phyloP scores from a whole-genome alignment of 2,113 vertebrate species.

The Plotosus lineatus region DNA sequence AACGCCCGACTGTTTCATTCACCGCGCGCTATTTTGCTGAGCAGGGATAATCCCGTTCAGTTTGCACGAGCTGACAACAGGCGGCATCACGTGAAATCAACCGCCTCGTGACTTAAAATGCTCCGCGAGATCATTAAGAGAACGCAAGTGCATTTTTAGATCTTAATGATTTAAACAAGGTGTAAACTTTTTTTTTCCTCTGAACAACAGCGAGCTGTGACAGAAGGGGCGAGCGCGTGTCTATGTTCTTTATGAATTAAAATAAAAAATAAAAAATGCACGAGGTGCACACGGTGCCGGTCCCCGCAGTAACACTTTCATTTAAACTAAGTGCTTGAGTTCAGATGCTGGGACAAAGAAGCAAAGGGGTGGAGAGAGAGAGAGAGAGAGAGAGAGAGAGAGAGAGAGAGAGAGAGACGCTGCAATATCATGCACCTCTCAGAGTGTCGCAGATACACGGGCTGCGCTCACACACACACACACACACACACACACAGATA shows the following conservation, averaged over 20 bases:
- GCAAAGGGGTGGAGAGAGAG: slow-evolving; percentile 66
- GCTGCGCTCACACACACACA: slow-evolving; percentile 57
- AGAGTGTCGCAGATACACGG: slow-evolving; percentile 91
- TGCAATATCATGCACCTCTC: slow-evolving; percentile 96
- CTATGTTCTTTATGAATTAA: background rate
- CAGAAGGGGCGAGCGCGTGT: background rate
- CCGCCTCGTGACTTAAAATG: background rate
- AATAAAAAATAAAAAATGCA: background rate
- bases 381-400: slow-evolving; percentile 52
- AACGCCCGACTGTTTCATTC: background rate
- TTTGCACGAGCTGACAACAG: background rate
- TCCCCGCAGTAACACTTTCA: slow-evolving; percentile 68
- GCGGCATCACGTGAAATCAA: background rate
- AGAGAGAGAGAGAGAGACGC: slow-evolving; percentile 71
- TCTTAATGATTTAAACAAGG: background rate
- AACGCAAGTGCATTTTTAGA: background rate
- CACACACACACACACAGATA: slow-evolving; percentile 64
- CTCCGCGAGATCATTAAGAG: background rate
- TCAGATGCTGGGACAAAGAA: slow-evolving; percentile 63
- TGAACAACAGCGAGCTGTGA: background rate
- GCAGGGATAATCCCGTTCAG: slow-evolving; percentile 17
- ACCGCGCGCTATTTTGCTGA: slow-evolving; percentile 27
- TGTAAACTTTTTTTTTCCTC: background rate
- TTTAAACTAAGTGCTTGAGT: slow-evolving; percentile 83
- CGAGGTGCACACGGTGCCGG: background rate